Conservation (phyloP, 2,888 invertebrate genomes). For the Nephrotoma appendiculata region DNA sequence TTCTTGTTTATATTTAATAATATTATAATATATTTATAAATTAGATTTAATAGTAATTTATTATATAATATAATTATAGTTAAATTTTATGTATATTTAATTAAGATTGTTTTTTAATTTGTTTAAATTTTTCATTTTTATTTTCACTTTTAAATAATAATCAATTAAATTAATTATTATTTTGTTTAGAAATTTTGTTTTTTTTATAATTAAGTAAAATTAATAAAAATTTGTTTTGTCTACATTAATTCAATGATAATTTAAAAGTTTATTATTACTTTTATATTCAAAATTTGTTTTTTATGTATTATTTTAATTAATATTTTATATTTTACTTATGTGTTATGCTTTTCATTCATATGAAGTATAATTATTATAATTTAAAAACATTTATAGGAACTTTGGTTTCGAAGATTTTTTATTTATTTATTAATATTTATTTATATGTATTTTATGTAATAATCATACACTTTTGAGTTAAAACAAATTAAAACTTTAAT, state of each 20-base stretch:
- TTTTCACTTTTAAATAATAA: constrained; percentile 2
- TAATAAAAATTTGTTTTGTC: not conserved
- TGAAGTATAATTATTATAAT: not conserved
- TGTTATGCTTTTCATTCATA: not conserved
- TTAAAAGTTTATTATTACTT: not conserved
- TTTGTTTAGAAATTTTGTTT: not conserved
- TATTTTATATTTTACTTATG: not conserved
- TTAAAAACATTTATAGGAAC: constrained; percentile 2
- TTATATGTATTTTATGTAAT: not conserved
- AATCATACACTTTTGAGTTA: not conserved
- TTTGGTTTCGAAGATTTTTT: constrained; percentile 3
- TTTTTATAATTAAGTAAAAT: not conserved
- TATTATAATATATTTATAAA: not conserved
- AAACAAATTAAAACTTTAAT: not conserved
- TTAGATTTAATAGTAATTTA: not conserved
- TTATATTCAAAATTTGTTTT: not conserved
- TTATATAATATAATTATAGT: not conserved
- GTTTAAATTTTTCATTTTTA: not conserved
- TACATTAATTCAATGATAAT: not conserved
- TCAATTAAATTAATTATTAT: not conserved
- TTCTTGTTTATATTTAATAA: not conserved
- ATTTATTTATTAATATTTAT: not conserved
- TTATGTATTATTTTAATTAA: not conserved
- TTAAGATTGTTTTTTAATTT: not conserved
- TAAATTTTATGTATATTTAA: not conserved